These are phyloP conservation scores for Synanceia verrucosa DNA, from an alignment of 2,797 vertebrate genomes.

Conservation along the genomic window DNA sequence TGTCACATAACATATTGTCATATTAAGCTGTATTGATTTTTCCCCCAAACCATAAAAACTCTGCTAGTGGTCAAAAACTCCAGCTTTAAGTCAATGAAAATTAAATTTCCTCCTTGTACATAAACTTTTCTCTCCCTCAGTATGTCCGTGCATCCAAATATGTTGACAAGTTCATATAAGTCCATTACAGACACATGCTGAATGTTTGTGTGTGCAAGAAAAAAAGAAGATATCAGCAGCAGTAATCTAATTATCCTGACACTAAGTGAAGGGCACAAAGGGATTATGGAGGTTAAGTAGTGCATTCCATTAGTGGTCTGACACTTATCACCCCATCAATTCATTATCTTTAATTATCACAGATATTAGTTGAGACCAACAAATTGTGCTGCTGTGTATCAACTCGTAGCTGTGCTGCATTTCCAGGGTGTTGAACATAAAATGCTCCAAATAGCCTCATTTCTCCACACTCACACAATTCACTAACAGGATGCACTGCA, in stretches of 20 bases:
- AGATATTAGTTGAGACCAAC: constrained; percentile 54
- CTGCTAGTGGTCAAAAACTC: not conserved
- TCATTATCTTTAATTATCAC: constrained; percentile 77
- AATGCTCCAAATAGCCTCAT: constrained; percentile 41
- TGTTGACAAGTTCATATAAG: not conserved
- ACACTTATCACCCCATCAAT: constrained; percentile 75
- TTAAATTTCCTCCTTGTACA: not conserved
- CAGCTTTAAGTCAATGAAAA: not conserved
- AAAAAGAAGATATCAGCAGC: constrained; percentile 67
- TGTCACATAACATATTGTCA: too few species aligned
- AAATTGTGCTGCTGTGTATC: constrained; percentile 29
- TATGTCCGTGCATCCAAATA: not conserved
- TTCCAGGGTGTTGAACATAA: constrained; percentile 24
- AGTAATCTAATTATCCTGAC: constrained; percentile 78
- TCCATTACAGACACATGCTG: not conserved
- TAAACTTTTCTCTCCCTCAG: not conserved
- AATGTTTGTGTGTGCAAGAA: constrained; percentile 14
- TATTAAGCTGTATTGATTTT: too few species aligned
- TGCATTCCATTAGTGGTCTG: constrained; percentile 78
- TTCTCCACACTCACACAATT: constrained; percentile 46
- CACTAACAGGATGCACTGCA: constrained; percentile 42
- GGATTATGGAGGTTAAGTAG: constrained; percentile 77
- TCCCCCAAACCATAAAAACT: not conserved
- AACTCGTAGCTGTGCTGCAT: constrained; percentile 4
- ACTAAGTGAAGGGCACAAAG: constrained; percentile 71